A percentile compares a stretch with the other conserved stretches of the same genome.
These are phyloP conservation scores for Potamilus streckersoni DNA, from an alignment of 1,140 invertebrate genomes.

Conservation along the genomic window DNA sequence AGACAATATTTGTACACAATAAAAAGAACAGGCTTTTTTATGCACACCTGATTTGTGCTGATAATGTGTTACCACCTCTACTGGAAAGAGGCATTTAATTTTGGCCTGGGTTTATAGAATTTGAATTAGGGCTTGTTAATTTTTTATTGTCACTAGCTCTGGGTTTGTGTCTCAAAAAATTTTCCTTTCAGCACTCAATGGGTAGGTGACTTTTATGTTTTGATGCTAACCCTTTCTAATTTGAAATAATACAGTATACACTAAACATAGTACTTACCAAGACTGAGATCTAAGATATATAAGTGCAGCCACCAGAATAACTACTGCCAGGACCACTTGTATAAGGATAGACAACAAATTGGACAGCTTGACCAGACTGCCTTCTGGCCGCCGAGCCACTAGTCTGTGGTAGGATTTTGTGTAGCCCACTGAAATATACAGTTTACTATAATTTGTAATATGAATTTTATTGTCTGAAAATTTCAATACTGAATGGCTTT, in stretches of 20 bases:
- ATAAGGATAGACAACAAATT: constrained; percentile 72
- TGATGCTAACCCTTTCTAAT: neutral
- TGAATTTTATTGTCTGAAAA: neutral
- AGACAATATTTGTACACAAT: neutral
- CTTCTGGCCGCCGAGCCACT: constrained; percentile 76
- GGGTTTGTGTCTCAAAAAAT: no score
- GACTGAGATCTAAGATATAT: constrained; percentile 74
- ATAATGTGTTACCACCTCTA: no score
- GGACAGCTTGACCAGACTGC: constrained; percentile 73
- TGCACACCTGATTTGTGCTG: no score
- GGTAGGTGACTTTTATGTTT: neutral
- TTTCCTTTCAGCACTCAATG: neutral
- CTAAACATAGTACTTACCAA: constrained; percentile 68
- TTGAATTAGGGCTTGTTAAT: no score
- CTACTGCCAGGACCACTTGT: constrained; percentile 77
- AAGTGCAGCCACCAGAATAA: constrained; percentile 77
- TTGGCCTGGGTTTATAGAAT: no score
- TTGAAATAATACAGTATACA: neutral
- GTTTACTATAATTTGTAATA: neutral
- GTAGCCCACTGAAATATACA: constrained; percentile 69
- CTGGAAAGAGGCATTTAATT: no score
- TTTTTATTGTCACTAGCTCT: no score
- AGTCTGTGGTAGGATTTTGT: constrained; percentile 75
- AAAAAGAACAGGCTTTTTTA: no score
- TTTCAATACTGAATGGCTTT: no score